phyloP scores from a whole-genome alignment of 2,113 vertebrate species.

The Dicentrarchus labrax region DNA sequence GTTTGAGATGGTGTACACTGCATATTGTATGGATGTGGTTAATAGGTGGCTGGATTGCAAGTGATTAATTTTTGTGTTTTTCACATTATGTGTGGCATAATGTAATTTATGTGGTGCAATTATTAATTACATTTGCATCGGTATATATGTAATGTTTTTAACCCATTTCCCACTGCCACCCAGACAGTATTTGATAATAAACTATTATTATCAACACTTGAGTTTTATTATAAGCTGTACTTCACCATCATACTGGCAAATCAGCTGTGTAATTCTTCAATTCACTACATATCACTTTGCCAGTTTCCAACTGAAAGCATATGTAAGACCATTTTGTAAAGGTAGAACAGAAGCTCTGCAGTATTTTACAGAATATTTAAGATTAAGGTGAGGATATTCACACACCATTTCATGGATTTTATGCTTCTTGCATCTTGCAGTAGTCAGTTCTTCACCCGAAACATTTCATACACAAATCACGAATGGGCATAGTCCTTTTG shows the following conservation, averaged over 20 bases:
- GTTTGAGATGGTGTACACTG: conserved; percentile 26
- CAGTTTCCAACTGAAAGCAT: conserved; percentile 28
- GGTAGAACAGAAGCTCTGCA: conserved; percentile 36
- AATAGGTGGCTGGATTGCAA: conserved; percentile 13
- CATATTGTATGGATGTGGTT: conserved; percentile 17
- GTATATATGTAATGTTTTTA: conserved; percentile 35
- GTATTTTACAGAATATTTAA: conserved; percentile 55
- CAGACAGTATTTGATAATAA: conserved; percentile 26
- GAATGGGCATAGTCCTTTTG: conserved; percentile 51
- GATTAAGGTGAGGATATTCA: conserved; percentile 28
- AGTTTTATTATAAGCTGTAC: conserved; percentile 2
- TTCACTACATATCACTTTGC: conserved; percentile 3
- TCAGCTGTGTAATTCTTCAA: conserved; percentile 11
- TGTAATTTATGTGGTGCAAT: conserved; percentile 25
- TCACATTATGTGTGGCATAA: not conserved
- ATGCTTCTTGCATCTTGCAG: conserved; percentile 30
- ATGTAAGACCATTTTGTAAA: conserved; percentile 43
- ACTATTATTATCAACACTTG: conserved; percentile 23
- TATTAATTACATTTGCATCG: conserved; percentile 37
- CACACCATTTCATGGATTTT: conserved; percentile 36
- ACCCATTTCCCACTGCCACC: not conserved
- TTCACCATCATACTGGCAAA: not conserved
- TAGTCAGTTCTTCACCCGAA: conserved; percentile 48
- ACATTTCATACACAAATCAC: conserved; percentile 48
- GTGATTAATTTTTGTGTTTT: not conserved